These are phyloP conservation scores for Sparidentex hasta DNA, from an alignment of 2,797 vertebrate species.

Conservation along the genomic window DNA sequence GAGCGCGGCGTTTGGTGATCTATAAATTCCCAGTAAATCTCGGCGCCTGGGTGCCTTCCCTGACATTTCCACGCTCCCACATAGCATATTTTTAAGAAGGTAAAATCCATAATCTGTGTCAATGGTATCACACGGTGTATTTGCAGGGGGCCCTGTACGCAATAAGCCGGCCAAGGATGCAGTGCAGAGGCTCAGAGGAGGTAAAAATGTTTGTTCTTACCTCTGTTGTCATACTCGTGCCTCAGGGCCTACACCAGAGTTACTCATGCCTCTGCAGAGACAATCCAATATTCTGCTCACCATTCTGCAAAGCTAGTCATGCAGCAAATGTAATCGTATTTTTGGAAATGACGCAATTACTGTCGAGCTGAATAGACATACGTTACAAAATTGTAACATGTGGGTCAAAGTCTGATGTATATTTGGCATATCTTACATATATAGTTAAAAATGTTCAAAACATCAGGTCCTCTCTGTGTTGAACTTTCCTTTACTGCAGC, in stretches of 20 bases:
- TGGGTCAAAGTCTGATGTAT: slow-evolving; percentile 12
- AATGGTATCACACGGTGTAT: slow-evolving; percentile 85
- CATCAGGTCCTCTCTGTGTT: background rate
- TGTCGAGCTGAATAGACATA: slow-evolving; percentile 20
- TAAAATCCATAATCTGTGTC: slow-evolving; percentile 89
- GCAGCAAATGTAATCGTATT: slow-evolving; percentile 53
- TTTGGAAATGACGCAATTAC: slow-evolving; percentile 56
- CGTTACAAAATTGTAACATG: slow-evolving; percentile 7
- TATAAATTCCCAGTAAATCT: slow-evolving; percentile 87
- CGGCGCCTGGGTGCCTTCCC: slow-evolving; percentile 76
- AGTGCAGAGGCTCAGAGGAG: slow-evolving; percentile 78
- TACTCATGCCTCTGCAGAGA: slow-evolving; percentile 76
- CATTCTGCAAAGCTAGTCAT: slow-evolving; percentile 43
- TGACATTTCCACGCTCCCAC: slow-evolving; percentile 86
- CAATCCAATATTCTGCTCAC: slow-evolving; percentile 70
- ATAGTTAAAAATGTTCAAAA: background rate
- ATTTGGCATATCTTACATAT: background rate
- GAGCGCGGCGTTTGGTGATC: slow-evolving; percentile 81
- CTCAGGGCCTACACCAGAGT: slow-evolving; percentile 71
- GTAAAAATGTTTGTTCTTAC: slow-evolving; percentile 84
- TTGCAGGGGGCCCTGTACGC: slow-evolving; percentile 68
- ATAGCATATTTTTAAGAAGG: slow-evolving; percentile 87
- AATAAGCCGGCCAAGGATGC: slow-evolving; percentile 77
- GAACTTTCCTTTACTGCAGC: too few relatives aligned
- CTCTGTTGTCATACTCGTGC: slow-evolving; percentile 78